phyloP scores from a whole-genome alignment of 2,888 invertebrate species.

The Dryomyza anilis region DNA sequence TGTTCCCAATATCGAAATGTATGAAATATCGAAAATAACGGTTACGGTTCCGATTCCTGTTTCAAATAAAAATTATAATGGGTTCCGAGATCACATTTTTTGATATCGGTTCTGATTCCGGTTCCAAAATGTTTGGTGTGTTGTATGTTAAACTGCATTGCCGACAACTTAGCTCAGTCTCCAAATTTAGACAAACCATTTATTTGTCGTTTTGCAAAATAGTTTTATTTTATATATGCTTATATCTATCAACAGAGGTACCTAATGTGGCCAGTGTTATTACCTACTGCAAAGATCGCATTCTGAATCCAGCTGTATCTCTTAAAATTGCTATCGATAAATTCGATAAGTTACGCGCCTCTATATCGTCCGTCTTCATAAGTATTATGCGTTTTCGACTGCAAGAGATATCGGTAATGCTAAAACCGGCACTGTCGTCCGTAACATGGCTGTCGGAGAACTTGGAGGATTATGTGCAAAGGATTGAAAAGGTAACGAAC shows the following conservation, averaged over 20 bases:
- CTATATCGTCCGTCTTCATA: conserved; percentile 65
- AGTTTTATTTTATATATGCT: conserved; percentile 7
- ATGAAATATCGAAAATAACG: no score
- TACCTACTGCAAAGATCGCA: conserved; percentile 73
- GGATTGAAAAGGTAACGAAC: conserved; percentile 67
- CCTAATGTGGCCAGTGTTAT: conserved; percentile 79
- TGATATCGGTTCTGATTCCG: no score
- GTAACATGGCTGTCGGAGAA: conserved; percentile 84
- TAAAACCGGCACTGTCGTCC: conserved; percentile 76
- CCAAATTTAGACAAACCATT: no score
- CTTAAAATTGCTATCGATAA: conserved; percentile 69
- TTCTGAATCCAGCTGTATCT: conserved; percentile 68
- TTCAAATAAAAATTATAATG: no score
- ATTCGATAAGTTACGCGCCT: conserved; percentile 67
- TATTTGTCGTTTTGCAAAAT: no score
- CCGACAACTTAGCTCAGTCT: no score
- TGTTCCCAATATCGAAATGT: no score
- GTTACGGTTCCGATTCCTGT: no score
- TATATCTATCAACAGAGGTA: no score
- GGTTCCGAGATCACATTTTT: no score
- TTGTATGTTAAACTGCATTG: no score
- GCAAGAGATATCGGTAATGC: conserved; percentile 71
- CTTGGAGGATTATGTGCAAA: conserved; percentile 48
- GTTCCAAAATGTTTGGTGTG: no score
- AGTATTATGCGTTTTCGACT: conserved; percentile 73